Conservation (phyloP, 2,797 vertebrate species). For the Sciurus vulgaris region DNA sequence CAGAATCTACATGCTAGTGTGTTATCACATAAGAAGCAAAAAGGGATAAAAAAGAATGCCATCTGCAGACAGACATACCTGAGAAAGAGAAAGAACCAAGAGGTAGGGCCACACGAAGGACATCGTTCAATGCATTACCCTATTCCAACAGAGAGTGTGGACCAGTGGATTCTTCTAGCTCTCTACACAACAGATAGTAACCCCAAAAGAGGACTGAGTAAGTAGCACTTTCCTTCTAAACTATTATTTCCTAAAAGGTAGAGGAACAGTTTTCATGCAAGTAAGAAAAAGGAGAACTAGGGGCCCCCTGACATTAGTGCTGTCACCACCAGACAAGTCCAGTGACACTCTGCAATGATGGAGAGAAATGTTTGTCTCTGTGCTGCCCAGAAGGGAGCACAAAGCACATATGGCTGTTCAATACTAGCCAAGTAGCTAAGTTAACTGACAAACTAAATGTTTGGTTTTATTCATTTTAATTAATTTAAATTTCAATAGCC, state of each 20-base stretch:
- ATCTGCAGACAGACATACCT: not conserved
- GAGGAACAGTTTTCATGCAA: conserved; percentile 13
- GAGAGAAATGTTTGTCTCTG: not conserved
- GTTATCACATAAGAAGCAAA: not conserved
- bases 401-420: not conserved
- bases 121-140: not conserved
- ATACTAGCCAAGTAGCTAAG: not conserved
- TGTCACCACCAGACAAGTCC: not conserved
- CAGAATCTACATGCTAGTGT: not conserved
- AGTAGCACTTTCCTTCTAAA: not conserved
- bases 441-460: not conserved
- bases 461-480: conserved; percentile 24
- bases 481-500: not conserved
- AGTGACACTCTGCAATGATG: not conserved
- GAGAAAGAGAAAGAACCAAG: not conserved
- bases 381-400: not conserved
- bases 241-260: not conserved
- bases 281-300: not conserved
- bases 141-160: not conserved
- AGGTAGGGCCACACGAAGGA: not conserved
- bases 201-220: not conserved
- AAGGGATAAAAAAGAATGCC: not conserved
- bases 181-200: not conserved
- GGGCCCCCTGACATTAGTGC: not conserved
- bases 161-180: not conserved